Conservation (phyloP, 1,140 invertebrate genomes). For the Drosophila nigrodunni region DNA sequence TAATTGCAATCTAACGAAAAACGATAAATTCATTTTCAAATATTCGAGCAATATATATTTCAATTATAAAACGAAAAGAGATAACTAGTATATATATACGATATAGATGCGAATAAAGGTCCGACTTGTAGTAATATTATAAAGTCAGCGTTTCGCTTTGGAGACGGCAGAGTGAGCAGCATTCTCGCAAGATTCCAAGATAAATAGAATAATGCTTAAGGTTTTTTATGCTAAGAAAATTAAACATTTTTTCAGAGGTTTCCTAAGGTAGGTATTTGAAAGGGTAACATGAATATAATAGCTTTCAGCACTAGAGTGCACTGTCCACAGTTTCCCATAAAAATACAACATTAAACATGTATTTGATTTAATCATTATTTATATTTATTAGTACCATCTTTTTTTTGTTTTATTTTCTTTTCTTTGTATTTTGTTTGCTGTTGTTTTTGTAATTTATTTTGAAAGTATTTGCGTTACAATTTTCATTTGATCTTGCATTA, state of each 20-base stretch:
- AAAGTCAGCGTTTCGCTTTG: constrained; percentile 20
- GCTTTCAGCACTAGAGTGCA: too few species aligned
- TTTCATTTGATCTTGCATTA: constrained; percentile 24
- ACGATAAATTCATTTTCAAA: constrained; percentile 24
- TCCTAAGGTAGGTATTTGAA: not conserved
- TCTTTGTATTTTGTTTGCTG: constrained; percentile 15
- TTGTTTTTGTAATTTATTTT: constrained; percentile 40
- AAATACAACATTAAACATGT: constrained; percentile 10
- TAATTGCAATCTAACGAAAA: constrained; percentile 66
- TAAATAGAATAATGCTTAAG: too few species aligned
- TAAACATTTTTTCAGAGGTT: not conserved
- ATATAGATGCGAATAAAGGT: constrained; percentile 65
- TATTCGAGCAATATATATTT: constrained; percentile 76
- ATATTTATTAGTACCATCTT: constrained; percentile 53
- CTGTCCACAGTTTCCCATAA: not conserved
- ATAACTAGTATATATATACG: constrained; percentile 28
- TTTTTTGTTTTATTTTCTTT: constrained; percentile 28
- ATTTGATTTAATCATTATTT: constrained; percentile 62
- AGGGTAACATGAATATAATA: too few species aligned
- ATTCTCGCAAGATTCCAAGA: too few species aligned
- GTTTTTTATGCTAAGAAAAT: too few species aligned
- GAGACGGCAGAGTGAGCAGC: too few species aligned
- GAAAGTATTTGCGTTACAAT: constrained; percentile 57
- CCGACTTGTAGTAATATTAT: constrained; percentile 77
- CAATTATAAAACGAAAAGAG: constrained; percentile 54